These are phyloP conservation scores for Halictus ligatus DNA, from an alignment of 2,888 invertebrate genomes.

Conservation along the genomic window DNA sequence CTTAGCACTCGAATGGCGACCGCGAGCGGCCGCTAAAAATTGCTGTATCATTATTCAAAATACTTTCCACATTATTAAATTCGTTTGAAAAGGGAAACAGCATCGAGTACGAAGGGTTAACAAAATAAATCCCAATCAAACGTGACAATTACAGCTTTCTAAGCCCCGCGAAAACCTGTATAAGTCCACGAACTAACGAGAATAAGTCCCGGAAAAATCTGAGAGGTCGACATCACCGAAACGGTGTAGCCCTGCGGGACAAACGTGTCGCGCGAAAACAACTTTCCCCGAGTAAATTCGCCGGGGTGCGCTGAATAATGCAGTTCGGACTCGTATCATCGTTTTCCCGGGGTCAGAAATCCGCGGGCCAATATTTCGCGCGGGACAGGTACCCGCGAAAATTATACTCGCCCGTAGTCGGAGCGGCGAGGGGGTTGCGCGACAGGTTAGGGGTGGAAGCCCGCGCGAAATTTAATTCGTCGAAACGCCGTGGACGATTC, in stretches of 20 bases:
- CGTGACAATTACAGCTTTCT: too few relatives aligned
- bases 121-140: too few relatives aligned
- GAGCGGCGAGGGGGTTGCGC: not conserved
- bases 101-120: too few relatives aligned
- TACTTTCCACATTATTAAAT: too few relatives aligned
- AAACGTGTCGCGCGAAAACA: not conserved
- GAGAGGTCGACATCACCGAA: too few relatives aligned
- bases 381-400: slow-evolving; percentile 9
- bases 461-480: slow-evolving; percentile 36
- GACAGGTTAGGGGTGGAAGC: not conserved
- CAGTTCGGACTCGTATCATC: not conserved
- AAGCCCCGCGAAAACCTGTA: too few relatives aligned
- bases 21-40: too few relatives aligned
- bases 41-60: too few relatives aligned
- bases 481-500: slow-evolving; percentile 31
- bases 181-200: too few relatives aligned
- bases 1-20: too few relatives aligned
- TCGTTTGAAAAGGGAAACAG: too few relatives aligned
- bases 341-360: not conserved
- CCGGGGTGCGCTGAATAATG: not conserved
- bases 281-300: not conserved
- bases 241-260: not conserved
- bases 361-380: not conserved
- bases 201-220: too few relatives aligned
- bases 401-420: not conserved